Base-by-base conservation (phyloP, 37 sponge, comb jelly and placozoan species). In the Chondrilla cf. caribensis region DNA sequence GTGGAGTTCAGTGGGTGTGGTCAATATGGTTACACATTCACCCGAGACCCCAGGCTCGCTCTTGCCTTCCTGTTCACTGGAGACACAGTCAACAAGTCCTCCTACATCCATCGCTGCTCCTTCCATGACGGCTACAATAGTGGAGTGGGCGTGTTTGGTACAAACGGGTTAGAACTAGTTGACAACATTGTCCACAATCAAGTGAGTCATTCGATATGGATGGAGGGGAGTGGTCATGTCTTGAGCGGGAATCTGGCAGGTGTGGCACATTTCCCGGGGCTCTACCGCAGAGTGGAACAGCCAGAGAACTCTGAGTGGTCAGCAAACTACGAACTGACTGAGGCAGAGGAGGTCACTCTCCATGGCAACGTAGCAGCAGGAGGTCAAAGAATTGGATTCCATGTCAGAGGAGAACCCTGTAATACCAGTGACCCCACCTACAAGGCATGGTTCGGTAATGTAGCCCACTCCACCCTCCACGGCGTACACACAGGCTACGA, bases 1-100 rank as follows among this genome's bases (percentile, higher is more conserved):
- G 97, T 97, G 36, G 83, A 92, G 87, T 86, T 97, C 55, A 86
- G 70, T 65, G 82, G 86, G 51, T 90, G 89, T 78, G 97, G 97
- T 8, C 97, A 97, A 58, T 26, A 91, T 28, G 93, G 89, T 0
- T 90, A 88, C 83, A 81, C 86, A 58, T 92, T 94, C 14, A 47
- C 67, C 31, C 89, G 55, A 41, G 95, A 94, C 78, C 95, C 95
- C 6, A 29, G 93, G 19, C 94, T 83, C 79, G 60, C 97, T 28
- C 86, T 97, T 7, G 95, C 95, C 18, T 76, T 97, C 38, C 87
- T 93, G 39, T 87, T 90, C 80, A 79, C 58, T 11, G 89, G 88
- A 43, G 58, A 58, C 38, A 41, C 51, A 15, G 33, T 57, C 7
- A 70, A 51, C 14, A n/a, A n/a, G n/a, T 51, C 38, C 41, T 84